A percentile compares a stretch with the other conserved stretches of the same genome.
These are phyloP conservation scores for Andricus grossulariae DNA, from an alignment of 1,140 invertebrate genomes.

Conservation along the genomic window DNA sequence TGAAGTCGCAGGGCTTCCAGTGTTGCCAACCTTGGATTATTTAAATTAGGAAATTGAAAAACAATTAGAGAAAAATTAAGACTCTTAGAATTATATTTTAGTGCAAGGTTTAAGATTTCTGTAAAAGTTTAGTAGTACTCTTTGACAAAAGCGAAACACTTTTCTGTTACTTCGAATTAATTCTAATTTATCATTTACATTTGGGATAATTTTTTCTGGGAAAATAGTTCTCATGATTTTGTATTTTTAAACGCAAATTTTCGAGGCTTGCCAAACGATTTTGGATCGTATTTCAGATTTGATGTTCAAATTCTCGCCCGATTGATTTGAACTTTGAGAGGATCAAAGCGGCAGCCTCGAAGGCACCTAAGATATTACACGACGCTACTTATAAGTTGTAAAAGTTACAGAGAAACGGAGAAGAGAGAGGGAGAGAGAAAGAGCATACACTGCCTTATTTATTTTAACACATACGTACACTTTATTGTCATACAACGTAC, in stretches of 20 bases:
- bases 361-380: neutral
- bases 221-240: neutral
- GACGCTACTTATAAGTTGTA: constrained; percentile 27
- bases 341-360: neutral
- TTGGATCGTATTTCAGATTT: neutral
- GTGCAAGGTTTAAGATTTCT: too few species aligned
- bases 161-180: too few species aligned
- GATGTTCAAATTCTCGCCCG: neutral
- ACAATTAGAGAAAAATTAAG: too few species aligned
- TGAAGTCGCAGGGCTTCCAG: neutral
- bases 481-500: constrained; percentile 67
- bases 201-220: too few species aligned
- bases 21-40: neutral
- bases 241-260: neutral
- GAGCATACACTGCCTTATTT: constrained; percentile 72
- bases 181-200: too few species aligned
- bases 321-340: too few species aligned
- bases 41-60: neutral
- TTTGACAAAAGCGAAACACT: too few species aligned
- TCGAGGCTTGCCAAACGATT: neutral
- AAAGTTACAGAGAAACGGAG: constrained; percentile 42
- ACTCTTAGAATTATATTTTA: too few species aligned
- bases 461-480: constrained; percentile 68
- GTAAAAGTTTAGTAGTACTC: too few species aligned
- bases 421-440: constrained; percentile 54